Evolutionary conservation across 2,888 invertebrate species (phyloP).

Genomic region (Gandaritis pyraliata): DNA sequence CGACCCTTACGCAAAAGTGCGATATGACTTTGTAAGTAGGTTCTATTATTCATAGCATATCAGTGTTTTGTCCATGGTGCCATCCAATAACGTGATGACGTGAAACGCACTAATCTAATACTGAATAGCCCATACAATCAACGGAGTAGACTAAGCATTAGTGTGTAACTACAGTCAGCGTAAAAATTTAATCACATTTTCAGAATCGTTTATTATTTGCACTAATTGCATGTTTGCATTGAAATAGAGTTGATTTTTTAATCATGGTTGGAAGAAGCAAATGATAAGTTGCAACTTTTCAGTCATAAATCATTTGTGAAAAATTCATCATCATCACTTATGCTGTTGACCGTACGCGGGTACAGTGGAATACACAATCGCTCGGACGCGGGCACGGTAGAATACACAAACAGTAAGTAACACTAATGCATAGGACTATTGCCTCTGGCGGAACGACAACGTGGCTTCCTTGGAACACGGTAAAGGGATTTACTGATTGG

Average conservation of each 20-base stretch:
- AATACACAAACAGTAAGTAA: conserved; percentile 12
- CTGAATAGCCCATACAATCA: conserved; percentile 4
- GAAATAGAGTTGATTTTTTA: too few relatives aligned
- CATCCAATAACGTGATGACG: conserved; percentile 10
- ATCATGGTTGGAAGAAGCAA: too few relatives aligned
- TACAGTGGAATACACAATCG: background rate
- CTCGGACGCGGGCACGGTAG: background rate
- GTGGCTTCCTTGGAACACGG: conserved; percentile 22
- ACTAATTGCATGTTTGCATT: too few relatives aligned
- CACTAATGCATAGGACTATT: conserved; percentile 19
- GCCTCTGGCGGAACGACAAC: conserved; percentile 12
- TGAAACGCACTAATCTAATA: conserved; percentile 9
- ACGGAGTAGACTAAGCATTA: conserved; percentile 12
- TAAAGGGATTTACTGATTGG: conserved; percentile 34
- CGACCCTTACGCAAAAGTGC: background rate
- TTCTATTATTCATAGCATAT: conserved; percentile 1
- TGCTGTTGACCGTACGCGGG: background rate
- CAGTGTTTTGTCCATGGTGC: conserved; percentile 22
- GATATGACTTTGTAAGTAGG: background rate
- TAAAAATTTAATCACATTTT: too few relatives aligned
- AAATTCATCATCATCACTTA: too few relatives aligned
- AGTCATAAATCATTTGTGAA: too few relatives aligned
- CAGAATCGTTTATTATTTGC: too few relatives aligned
- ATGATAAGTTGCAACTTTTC: too few relatives aligned
- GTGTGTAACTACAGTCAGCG: background rate